phyloP scores from a whole-genome alignment of 2,888 invertebrate species.

The Eueremaeus valkanovi region DNA sequence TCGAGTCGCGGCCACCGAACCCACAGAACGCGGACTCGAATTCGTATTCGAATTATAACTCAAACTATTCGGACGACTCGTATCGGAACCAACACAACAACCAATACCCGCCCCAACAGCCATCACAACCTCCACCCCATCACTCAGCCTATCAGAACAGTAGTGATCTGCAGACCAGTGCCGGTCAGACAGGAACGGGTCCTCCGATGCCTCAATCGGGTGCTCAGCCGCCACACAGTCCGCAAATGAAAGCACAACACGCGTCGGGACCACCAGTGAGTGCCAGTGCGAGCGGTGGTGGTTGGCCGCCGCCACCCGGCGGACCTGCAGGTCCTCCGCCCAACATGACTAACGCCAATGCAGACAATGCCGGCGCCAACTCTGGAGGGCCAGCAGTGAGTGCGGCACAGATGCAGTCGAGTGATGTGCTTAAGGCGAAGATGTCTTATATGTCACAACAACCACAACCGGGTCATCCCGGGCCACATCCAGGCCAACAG shows the following conservation, averaged over 20 bases:
- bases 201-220: not conserved
- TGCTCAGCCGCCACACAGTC: not conserved
- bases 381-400: not conserved
- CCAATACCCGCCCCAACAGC: not conserved
- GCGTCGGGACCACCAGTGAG: not conserved
- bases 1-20: not conserved
- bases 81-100: conserved; percentile 2
- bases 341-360: conserved; percentile 10
- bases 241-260: not conserved
- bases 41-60: not conserved
- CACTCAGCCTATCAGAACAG: not conserved
- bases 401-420: not conserved
- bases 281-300: not conserved
- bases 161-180: conserved; percentile 14
- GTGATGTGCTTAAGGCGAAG: conserved; percentile 5
- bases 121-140: conserved; percentile 3
- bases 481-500: not conserved
- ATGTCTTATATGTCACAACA: conserved; percentile 6
- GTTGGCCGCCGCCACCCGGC: not conserved
- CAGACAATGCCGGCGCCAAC: not conserved
- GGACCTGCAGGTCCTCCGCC: not conserved
- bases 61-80: conserved; percentile 2
- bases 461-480: not conserved
- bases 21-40: not conserved
- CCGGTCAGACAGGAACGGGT: not conserved